Percentiles rank a stretch among this genome's conserved stretches.
Conservation (phyloP, 2,113 vertebrate genomes). For the Ancistrus triradiatus region DNA sequence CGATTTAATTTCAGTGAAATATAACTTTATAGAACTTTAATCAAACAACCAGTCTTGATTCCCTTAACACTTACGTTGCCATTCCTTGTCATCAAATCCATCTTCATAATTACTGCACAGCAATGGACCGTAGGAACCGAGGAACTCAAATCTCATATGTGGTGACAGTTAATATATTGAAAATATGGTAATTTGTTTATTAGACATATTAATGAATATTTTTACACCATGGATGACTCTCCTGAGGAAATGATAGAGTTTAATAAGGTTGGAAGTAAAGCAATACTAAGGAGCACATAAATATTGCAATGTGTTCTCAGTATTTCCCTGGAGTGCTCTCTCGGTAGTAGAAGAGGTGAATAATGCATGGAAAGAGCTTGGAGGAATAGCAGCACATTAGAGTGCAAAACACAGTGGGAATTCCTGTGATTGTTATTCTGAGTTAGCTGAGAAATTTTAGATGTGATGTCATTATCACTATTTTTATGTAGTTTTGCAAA, state of each 20-base stretch:
- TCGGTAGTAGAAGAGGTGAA: constrained; percentile 65
- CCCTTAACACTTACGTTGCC: neutral
- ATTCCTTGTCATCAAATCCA: neutral
- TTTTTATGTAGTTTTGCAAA: no score
- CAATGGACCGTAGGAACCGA: neutral
- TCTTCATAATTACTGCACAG: neutral
- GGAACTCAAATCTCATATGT: constrained; percentile 18
- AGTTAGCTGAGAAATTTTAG: no score
- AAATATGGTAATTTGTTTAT: constrained; percentile 43
- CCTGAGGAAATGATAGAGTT: constrained; percentile 42
- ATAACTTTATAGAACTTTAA: no score
- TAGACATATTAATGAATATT: constrained; percentile 45
- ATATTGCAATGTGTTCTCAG: constrained; percentile 68
- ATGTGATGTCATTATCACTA: no score
- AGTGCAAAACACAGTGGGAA: constrained; percentile 58
- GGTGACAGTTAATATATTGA: constrained; percentile 30
- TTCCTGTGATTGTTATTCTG: constrained; percentile 43
- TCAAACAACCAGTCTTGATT: no score
- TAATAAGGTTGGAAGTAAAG: constrained; percentile 46
- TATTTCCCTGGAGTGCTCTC: constrained; percentile 65
- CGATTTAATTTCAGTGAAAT: no score
- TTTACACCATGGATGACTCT: constrained; percentile 28
- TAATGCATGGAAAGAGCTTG: constrained; percentile 64
- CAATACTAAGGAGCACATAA: constrained; percentile 61
- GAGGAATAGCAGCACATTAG: constrained; percentile 63